phyloP scores from a whole-genome alignment of 2,113 vertebrate species.

The Hypomesus transpacificus region DNA sequence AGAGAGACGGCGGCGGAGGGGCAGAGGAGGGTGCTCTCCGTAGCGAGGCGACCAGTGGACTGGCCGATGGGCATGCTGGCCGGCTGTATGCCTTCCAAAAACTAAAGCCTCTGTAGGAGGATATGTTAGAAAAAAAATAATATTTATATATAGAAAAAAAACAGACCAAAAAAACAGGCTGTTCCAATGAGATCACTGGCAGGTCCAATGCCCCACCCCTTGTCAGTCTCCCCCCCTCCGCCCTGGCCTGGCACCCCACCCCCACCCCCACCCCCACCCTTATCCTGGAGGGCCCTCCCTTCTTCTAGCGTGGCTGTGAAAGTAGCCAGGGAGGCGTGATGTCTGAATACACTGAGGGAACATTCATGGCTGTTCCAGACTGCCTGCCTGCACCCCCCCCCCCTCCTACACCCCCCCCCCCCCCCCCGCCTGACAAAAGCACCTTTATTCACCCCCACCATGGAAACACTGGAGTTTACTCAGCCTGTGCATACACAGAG shows the following conservation, averaged over 20 bases:
- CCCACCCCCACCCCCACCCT: slow-evolving; percentile 68
- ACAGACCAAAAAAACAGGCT: slow-evolving; percentile 70
- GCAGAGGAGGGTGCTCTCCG: slow-evolving; percentile 40
- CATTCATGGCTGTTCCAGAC: slow-evolving; percentile 82
- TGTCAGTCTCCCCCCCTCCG: slow-evolving; percentile 65
- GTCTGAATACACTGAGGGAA: slow-evolving; percentile 82
- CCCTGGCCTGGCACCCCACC: slow-evolving; percentile 58
- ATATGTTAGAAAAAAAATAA: slow-evolving; percentile 31
- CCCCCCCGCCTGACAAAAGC: slow-evolving; percentile 84
- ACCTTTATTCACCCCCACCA: slow-evolving; percentile 83
- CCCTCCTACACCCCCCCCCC: slow-evolving; percentile 51
- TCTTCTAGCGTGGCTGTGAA: slow-evolving; percentile 73
- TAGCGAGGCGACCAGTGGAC: slow-evolving; percentile 47
- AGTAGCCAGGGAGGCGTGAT: slow-evolving; percentile 76
- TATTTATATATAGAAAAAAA: too few species aligned
- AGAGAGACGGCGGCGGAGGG: background rate
- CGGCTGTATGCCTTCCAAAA: slow-evolving; percentile 87
- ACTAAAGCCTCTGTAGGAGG: slow-evolving; percentile 76
- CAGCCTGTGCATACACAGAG: slow-evolving; percentile 58
- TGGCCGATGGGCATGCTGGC: slow-evolving; percentile 54
- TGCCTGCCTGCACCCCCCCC: slow-evolving; percentile 61
- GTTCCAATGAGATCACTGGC: slow-evolving; percentile 99
- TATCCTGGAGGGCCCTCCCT: slow-evolving; percentile 28
- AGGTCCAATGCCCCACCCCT: slow-evolving; percentile 84
- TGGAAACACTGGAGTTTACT: slow-evolving; percentile 64